Conservation (phyloP, 2,113 vertebrate species). For the Nesogale talazaci region DNA sequence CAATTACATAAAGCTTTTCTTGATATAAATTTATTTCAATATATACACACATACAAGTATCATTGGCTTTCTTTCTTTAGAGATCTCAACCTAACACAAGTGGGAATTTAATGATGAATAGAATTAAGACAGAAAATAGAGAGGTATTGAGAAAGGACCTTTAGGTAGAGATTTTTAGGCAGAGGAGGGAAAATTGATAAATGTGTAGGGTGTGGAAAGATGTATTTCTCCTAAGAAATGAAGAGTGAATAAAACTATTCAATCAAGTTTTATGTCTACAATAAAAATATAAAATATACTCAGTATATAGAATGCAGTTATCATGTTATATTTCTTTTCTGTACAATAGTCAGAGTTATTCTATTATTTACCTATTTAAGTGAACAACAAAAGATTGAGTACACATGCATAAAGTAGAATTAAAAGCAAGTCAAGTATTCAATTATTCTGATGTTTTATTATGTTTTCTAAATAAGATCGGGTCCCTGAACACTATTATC, state of each 20-base stretch:
- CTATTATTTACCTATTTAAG: background rate
- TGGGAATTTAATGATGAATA: background rate
- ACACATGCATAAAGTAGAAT: background rate
- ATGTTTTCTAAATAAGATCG: background rate
- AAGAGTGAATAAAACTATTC: background rate
- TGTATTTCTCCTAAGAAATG: background rate
- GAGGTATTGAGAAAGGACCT: background rate
- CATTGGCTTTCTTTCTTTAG: no score
- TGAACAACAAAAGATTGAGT: background rate
- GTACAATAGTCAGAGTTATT: background rate
- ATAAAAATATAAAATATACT: background rate
- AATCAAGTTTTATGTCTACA: background rate
- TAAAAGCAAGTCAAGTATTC: background rate
- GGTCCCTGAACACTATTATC: constrained; percentile 1
- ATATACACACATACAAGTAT: no score
- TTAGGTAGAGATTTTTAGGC: background rate
- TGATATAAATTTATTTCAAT: no score
- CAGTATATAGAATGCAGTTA: constrained; percentile 6
- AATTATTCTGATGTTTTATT: background rate
- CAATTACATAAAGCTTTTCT: no score
- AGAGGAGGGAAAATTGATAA: background rate
- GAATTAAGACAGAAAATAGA: background rate
- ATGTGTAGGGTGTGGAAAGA: background rate
- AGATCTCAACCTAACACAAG: background rate
- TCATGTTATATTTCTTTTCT: background rate